Evolutionary conservation across 2,113 vertebrate species (phyloP).

Genomic region (Phoxinus phoxinus): DNA sequence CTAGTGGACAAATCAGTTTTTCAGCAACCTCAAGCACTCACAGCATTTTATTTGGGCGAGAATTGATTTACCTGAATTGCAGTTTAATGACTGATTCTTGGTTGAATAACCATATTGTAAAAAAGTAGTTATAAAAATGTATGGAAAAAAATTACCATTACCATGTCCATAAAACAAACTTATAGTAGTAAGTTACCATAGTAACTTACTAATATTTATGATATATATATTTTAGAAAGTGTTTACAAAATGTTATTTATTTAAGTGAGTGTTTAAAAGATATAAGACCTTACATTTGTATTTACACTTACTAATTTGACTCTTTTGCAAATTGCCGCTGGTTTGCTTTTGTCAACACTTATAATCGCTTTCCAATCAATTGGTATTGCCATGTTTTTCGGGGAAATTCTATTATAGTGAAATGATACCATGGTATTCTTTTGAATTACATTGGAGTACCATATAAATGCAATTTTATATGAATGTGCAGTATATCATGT

Average conservation of each 20-base stretch:
- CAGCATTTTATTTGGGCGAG: background rate
- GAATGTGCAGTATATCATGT: background rate
- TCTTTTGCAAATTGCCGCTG: background rate
- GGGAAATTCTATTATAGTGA: background rate
- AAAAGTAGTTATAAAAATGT: no score
- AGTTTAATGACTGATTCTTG: background rate
- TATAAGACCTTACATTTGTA: background rate
- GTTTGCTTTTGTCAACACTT: background rate
- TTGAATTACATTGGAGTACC: background rate
- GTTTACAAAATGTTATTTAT: background rate
- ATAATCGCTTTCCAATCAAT: background rate
- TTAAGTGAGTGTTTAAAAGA: background rate
- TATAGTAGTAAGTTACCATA: no score
- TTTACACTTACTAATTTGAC: background rate
- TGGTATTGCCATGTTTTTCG: background rate
- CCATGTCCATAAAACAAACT: no score
- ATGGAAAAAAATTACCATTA: no score
- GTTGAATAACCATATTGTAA: background rate
- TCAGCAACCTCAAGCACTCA: background rate
- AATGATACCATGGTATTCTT: background rate
- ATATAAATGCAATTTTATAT: background rate
- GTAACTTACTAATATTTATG: no score
- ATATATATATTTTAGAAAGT: background rate
- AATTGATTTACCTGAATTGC: background rate
- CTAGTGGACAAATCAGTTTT: conserved; percentile 65